These are phyloP conservation scores for Clangula hyemalis DNA, from an alignment of 2,797 vertebrate genomes.

Conservation along the genomic window DNA sequence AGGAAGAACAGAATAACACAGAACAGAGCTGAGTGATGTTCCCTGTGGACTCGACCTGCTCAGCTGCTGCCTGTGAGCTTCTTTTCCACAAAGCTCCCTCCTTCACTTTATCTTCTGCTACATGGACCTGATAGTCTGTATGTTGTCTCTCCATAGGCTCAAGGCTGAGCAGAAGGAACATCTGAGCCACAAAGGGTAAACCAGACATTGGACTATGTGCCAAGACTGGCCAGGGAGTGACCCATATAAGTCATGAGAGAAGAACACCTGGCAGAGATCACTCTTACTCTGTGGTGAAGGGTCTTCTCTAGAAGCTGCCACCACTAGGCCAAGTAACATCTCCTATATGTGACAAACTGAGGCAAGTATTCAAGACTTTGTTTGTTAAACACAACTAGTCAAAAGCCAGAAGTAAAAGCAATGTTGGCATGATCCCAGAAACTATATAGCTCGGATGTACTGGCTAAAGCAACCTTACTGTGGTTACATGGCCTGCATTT, in stretches of 20 bases:
- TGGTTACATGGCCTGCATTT: neutral
- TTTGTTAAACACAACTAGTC: neutral
- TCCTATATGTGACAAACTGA: neutral
- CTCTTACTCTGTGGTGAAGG: neutral
- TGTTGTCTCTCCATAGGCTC: neutral
- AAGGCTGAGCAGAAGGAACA: neutral
- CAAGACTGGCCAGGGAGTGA: neutral
- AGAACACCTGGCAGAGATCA: neutral
- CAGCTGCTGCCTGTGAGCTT: neutral
- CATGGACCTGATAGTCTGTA: accelerated
- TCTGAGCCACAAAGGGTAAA: neutral
- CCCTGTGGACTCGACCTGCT: neutral
- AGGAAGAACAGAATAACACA: neutral
- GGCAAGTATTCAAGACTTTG: neutral
- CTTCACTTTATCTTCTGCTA: neutral
- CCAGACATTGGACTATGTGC: neutral
- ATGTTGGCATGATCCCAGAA: neutral
- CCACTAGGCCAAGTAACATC: neutral
- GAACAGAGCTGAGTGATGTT: neutral
- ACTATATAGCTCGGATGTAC: neutral
- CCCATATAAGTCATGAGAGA: neutral
- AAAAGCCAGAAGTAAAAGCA: neutral
- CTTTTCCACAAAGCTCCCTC: neutral
- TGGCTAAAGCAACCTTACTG: neutral
- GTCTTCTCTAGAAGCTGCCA: neutral